Conservation (phyloP, 2,888 invertebrate species). For the Rhingia campestris region DNA sequence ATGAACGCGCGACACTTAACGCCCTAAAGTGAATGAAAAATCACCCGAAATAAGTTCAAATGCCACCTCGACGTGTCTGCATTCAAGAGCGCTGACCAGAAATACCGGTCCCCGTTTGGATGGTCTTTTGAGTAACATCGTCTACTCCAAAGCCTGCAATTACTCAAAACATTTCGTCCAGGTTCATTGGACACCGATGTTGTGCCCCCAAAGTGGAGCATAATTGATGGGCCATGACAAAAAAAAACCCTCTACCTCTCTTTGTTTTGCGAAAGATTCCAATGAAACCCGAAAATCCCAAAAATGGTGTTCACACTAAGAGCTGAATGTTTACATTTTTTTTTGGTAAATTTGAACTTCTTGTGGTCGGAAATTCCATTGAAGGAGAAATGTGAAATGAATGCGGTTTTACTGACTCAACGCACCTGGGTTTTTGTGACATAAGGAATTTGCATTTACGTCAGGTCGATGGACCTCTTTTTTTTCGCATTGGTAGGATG, state of each 20-base stretch:
- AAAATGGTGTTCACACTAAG: slow-evolving; percentile 46
- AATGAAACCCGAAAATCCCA: slow-evolving; percentile 25
- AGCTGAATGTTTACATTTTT: slow-evolving; percentile 39
- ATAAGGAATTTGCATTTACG: neutral
- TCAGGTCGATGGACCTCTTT: slow-evolving; percentile 16
- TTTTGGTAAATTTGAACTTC: slow-evolving; percentile 21
- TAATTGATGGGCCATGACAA: slow-evolving; percentile 14
- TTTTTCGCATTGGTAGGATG: neutral
- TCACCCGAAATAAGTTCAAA: slow-evolving; percentile 46
- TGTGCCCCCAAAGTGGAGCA: slow-evolving; percentile 1
- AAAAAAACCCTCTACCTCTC: neutral
- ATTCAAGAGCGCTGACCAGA: slow-evolving; percentile 33
- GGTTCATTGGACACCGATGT: slow-evolving; percentile 36
- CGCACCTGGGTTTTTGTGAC: slow-evolving; percentile 15
- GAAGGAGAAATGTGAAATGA: neutral
- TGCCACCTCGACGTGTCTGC: slow-evolving; percentile 26
- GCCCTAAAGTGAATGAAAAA: slow-evolving; percentile 46
- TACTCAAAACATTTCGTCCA: slow-evolving; percentile 22
- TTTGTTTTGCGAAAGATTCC: slow-evolving; percentile 20
- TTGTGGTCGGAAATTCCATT: neutral
- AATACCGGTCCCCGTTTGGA: slow-evolving; percentile 23
- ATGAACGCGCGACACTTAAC: slow-evolving; percentile 37
- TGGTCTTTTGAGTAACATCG: neutral
- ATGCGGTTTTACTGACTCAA: slow-evolving; percentile 19
- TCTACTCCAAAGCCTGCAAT: slow-evolving; percentile 14